phyloP scores from a whole-genome alignment of 1,140 invertebrate species.

The Diorhabda sublineata region DNA sequence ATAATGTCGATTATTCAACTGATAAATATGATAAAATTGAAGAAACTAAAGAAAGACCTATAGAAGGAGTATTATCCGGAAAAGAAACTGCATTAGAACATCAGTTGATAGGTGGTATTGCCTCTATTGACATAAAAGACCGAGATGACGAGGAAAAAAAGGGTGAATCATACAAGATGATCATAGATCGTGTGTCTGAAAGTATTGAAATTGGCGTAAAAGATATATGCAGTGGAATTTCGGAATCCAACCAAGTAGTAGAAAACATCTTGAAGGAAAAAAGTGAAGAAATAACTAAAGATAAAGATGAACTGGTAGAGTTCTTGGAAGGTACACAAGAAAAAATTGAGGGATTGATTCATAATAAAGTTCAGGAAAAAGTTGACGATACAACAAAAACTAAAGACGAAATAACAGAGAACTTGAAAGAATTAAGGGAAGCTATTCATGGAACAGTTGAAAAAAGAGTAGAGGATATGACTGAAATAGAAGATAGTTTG shows the following conservation, averaged over 20 bases:
- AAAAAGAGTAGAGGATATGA: constrained; percentile 9
- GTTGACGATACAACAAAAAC: not conserved
- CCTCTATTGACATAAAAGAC: too few species aligned
- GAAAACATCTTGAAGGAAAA: not conserved
- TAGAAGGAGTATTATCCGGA: too few species aligned
- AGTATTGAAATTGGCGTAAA: too few species aligned
- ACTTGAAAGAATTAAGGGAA: not conserved
- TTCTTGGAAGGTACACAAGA: not conserved
- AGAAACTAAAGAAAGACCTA: too few species aligned
- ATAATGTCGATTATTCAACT: too few species aligned
- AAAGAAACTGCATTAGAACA: too few species aligned
- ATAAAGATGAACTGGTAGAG: not conserved
- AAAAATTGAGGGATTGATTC: not conserved
- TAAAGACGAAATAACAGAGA: not conserved
- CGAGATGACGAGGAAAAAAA: too few species aligned
- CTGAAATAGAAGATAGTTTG: not conserved
- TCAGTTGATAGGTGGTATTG: too few species aligned
- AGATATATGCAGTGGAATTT: too few species aligned
- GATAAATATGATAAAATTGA: too few species aligned
- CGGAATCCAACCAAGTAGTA: not conserved
- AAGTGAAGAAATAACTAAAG: not conserved
- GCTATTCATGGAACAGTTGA: not conserved
- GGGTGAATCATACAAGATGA: too few species aligned
- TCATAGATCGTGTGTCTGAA: too few species aligned
- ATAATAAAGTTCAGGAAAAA: not conserved